Evolutionary conservation across 2,797 vertebrate species (phyloP).

Genomic region (Gambusia yucatana): DNA sequence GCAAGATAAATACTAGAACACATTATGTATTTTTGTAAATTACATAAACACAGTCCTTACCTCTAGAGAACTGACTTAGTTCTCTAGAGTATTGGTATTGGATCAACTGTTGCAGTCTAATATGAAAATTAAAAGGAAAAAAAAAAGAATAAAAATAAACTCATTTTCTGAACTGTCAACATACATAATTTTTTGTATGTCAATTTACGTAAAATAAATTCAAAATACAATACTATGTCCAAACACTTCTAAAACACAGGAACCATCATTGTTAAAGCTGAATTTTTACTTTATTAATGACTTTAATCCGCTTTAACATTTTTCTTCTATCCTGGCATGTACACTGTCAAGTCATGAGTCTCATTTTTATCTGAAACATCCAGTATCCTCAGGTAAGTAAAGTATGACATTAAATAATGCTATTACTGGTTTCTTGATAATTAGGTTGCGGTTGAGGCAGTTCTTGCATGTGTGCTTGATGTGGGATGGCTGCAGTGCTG

Average conservation of each 20-base stretch:
- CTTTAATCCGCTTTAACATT: not conserved
- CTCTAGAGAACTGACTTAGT: conserved; percentile 8
- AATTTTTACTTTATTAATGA: not conserved
- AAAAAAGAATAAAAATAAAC: no score
- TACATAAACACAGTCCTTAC: conserved; percentile 10
- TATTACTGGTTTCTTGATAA: not conserved
- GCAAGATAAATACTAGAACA: no score
- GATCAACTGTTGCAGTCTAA: not conserved
- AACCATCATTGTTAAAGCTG: not conserved
- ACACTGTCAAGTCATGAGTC: not conserved
- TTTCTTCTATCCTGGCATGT: not conserved
- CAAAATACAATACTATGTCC: not conserved
- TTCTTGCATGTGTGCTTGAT: not conserved
- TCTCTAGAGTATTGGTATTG: no score
- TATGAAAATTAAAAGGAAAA: not conserved
- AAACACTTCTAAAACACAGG: not conserved
- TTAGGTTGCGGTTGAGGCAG: not conserved
- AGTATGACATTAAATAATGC: not conserved
- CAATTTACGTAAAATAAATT: not conserved
- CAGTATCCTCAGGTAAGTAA: not conserved
- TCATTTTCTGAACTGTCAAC: not conserved
- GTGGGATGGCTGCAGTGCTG: not conserved
- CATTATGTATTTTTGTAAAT: not conserved
- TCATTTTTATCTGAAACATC: not conserved
- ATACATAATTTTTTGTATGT: not conserved